Percentiles rank a stretch among this genome's conserved stretches.
Evolutionary conservation across 2,888 invertebrate genomes (phyloP).

Genomic region (Aphidius colemani): DNA sequence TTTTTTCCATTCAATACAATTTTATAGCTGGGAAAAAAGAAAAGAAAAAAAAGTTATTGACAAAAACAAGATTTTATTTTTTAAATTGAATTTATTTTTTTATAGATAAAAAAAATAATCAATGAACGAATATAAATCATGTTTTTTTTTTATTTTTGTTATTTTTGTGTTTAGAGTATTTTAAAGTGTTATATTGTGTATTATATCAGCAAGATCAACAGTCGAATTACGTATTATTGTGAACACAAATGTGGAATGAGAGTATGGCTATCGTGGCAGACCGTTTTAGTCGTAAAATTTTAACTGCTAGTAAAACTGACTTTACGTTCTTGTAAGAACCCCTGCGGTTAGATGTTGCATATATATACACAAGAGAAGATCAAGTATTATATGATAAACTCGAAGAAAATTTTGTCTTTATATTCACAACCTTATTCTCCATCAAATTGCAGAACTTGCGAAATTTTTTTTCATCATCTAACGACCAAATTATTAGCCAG

Average conservation of each 20-base stretch:
- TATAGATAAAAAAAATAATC: too few species aligned
- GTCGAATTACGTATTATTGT: conserved; percentile 25
- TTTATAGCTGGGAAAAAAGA: too few species aligned
- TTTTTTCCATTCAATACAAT: background rate
- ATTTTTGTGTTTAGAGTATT: background rate
- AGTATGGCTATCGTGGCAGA: conserved; percentile 42
- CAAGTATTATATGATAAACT: background rate
- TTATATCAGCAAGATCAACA: conserved; percentile 22
- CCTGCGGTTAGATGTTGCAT: conserved; percentile 43
- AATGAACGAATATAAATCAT: too few species aligned
- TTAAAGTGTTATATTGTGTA: too few species aligned
- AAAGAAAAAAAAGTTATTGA: too few species aligned
- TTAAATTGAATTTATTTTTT: too few species aligned
- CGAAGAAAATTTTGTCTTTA: background rate
- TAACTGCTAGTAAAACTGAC: conserved; percentile 60
- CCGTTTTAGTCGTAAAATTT: conserved; percentile 58
- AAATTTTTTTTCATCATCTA: too few species aligned
- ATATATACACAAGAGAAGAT: too few species aligned
- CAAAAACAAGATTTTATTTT: too few species aligned
- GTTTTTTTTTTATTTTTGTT: conserved; percentile 22
- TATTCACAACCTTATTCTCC: background rate
- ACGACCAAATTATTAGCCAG: too few species aligned
- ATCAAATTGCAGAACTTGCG: too few species aligned
- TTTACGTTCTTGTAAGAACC: conserved; percentile 59
- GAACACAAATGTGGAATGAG: conserved; percentile 20